Evolutionary conservation across 2,797 vertebrate species (phyloP).

Genomic region (Fundulus diaphanus): DNA sequence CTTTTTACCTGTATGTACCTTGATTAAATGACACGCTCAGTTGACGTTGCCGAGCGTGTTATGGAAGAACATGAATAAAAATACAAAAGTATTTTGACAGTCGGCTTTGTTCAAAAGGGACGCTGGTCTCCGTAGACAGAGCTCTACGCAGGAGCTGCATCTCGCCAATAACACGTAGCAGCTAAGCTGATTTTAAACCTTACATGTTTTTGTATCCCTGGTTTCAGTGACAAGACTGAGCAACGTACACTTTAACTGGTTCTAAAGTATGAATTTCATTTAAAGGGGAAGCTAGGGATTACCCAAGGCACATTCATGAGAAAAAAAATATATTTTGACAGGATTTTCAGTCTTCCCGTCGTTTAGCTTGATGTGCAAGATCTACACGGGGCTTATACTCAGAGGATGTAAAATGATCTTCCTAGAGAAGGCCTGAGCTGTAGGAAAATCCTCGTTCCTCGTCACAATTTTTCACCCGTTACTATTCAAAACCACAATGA

Average conservation of each 20-base stretch:
- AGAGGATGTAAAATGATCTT: too few species aligned
- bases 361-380: background rate
- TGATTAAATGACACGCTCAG: conserved; percentile 28
- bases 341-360: background rate
- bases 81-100: conserved; percentile 16
- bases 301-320: too few species aligned
- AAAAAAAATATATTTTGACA: background rate
- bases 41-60: conserved; percentile 23
- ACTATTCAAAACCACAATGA: background rate
- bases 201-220: background rate
- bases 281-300: too few species aligned
- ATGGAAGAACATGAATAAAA: too few species aligned
- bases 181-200: background rate
- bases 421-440: background rate
- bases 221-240: background rate
- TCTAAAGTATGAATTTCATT: background rate
- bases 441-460: too few species aligned
- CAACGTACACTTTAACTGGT: background rate
- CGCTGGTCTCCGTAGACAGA: background rate
- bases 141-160: too few species aligned
- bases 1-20: conserved; percentile 17
- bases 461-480: too few species aligned
- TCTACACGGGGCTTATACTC: too few species aligned
- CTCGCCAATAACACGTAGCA: too few species aligned
- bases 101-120: conserved; percentile 40